These are phyloP conservation scores for Porphyrio hochstetteri DNA, from an alignment of 2,113 vertebrate species.

Conservation along the genomic window DNA sequence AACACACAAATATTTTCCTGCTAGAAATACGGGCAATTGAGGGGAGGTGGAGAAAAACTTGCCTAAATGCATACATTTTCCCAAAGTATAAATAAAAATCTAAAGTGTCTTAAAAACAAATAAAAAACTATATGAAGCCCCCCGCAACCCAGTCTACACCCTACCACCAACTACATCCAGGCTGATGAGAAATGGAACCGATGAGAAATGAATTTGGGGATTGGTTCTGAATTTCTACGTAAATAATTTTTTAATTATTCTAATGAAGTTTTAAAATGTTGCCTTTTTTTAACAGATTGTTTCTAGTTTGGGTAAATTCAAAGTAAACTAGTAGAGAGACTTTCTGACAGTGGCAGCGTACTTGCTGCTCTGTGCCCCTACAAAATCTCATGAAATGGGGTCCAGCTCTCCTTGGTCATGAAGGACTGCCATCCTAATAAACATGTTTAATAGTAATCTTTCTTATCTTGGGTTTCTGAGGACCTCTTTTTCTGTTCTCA, in stretches of 20 bases:
- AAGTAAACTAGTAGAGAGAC: background rate
- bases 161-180: background rate
- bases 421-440: slow-evolving; percentile 20
- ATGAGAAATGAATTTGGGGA: background rate
- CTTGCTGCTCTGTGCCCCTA: background rate
- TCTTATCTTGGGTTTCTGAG: slow-evolving; percentile 39
- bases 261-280: background rate
- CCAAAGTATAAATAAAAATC: background rate
- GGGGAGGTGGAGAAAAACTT: background rate
- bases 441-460: slow-evolving; percentile 25
- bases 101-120: background rate
- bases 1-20: background rate
- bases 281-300: background rate
- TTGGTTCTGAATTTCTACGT: background rate
- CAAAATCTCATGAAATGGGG: background rate
- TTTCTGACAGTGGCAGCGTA: background rate
- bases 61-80: background rate
- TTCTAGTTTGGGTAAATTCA: background rate
- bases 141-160: background rate
- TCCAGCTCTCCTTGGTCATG: background rate
- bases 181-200: background rate
- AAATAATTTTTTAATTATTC: background rate
- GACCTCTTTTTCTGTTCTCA: slow-evolving; percentile 46
- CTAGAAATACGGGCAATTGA: background rate
- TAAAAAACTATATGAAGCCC: rapidly evolving